phyloP scores from a whole-genome alignment of 2,113 vertebrate species.

The Sorex araneus region DNA sequence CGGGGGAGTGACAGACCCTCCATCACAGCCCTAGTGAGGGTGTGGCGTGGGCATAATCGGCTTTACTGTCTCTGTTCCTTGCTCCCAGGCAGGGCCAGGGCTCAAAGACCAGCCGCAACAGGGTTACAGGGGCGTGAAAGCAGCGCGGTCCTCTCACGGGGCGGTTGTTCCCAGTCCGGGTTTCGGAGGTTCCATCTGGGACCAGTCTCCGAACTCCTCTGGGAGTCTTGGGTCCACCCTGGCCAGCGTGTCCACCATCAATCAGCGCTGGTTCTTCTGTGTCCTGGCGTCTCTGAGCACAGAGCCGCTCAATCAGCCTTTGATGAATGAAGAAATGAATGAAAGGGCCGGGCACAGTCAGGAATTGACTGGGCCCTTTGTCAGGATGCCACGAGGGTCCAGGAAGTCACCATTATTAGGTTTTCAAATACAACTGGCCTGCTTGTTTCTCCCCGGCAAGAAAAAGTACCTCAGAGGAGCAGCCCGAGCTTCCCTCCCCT shows the following conservation, averaged over 20 bases:
- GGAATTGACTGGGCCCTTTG: constrained; percentile 47
- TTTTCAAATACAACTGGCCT: constrained; percentile 25
- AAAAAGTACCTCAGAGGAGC: constrained; percentile 22
- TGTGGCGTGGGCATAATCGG: too few species aligned
- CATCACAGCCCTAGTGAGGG: too few species aligned
- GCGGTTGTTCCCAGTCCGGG: not conserved
- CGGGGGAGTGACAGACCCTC: too few species aligned
- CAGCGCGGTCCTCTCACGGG: too few species aligned
- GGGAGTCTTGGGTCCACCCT: not conserved
- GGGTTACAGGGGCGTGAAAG: not conserved
- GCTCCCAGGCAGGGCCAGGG: not conserved
- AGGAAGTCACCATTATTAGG: constrained; percentile 50
- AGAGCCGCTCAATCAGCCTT: constrained; percentile 41
- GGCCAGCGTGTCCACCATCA: not conserved
- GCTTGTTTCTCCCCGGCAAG: not conserved
- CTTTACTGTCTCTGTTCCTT: not conserved
- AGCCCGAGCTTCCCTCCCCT: not conserved
- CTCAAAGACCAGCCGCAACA: not conserved
- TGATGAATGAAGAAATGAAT: constrained; percentile 57
- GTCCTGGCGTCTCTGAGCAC: not conserved
- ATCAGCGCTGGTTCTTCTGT: not conserved
- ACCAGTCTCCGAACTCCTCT: not conserved
- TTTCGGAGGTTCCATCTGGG: not conserved
- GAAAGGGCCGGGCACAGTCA: not conserved
- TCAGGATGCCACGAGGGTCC: constrained; percentile 24